Base-by-base conservation (phyloP, 2,888 invertebrate species). In the Heteromurus nitidus region DNA sequence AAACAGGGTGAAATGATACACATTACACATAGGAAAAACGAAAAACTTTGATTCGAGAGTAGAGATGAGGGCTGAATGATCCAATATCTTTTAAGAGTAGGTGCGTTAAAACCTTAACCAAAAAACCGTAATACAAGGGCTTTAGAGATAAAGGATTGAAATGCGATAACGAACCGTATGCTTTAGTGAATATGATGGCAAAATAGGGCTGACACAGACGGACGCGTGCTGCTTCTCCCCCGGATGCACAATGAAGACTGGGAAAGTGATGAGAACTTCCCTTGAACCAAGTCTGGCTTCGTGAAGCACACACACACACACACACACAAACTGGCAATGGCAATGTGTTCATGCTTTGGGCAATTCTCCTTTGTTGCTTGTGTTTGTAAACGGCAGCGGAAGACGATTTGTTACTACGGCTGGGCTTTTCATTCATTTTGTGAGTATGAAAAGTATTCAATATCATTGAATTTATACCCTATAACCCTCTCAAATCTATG, bases 171-270 rank as follows among this genome's bases (percentile, higher is more conserved):
- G 13, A 55, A 68, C 50, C 31, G 60, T 62, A 69, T 76, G 68
- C 44, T 70, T 55, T 55, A 20, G 22, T 20, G 69, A 44, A 28
- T n/a, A n/a, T 18, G 69, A 26, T 55, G 30, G 55, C n/a, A n/a
- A n/a, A 58, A 67, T 3, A 22, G 24, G 67, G 55, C 64, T 75
- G 75, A 67, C 42, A 75, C 67, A 67, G 69, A 69, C 58, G 36
- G 50, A 62, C 74, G 67, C 68, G 74, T 79, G 80, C 28, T 83
- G 73, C 75, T 80, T 55, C 80, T 76, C 73, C 82, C 80, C 73
- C 80, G 84, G 82, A 82, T 84, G 84, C 82, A 70, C 82, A 84
- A 82, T 82, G 79, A 80, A 82, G 84, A 84, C 84, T 84, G 84
- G 80, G 82, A 82, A 84, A 77, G 70, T 77, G 60, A 67, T 65